Conservation (phyloP, 2,797 vertebrate genomes). For the Halcyon smyrnensis region DNA sequence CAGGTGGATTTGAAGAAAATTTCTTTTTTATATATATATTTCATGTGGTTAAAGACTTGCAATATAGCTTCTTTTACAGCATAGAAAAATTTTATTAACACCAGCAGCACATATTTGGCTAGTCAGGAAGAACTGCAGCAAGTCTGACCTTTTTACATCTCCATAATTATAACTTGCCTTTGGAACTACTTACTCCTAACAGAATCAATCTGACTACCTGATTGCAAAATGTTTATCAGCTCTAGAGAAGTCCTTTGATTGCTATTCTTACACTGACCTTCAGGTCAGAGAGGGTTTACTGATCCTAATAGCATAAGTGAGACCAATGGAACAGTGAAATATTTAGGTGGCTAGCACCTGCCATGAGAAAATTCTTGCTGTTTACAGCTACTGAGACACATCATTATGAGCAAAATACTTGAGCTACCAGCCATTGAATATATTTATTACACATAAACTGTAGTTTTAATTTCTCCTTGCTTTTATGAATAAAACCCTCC, state of each 20-base stretch:
- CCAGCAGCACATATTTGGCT: background rate
- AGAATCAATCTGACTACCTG: background rate
- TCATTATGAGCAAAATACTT: conserved; percentile 47
- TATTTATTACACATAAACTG: background rate
- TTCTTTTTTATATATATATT: background rate
- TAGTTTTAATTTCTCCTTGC: background rate
- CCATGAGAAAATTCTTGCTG: conserved; percentile 48
- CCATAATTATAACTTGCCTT: background rate
- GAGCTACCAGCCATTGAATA: conserved; percentile 15
- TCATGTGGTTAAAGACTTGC: background rate
- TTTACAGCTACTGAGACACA: conserved; percentile 55
- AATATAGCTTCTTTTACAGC: background rate
- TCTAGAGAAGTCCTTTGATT: background rate
- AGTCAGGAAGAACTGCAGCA: background rate
- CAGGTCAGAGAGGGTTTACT: conserved; percentile 39
- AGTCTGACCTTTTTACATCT: conserved; percentile 14
- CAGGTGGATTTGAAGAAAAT: background rate
- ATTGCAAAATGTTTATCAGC: conserved; percentile 24
- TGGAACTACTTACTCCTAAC: background rate
- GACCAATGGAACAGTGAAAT: conserved; percentile 25
- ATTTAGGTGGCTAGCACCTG: background rate
- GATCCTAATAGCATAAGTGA: conserved; percentile 16
- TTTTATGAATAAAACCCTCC: background rate
- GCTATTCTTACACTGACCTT: background rate
- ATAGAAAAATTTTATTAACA: background rate